Percentiles rank a stretch among this genome's conserved stretches.
phyloP scores from a whole-genome alignment of 2,888 invertebrate genomes.

The Gastrophysa polygoni region DNA sequence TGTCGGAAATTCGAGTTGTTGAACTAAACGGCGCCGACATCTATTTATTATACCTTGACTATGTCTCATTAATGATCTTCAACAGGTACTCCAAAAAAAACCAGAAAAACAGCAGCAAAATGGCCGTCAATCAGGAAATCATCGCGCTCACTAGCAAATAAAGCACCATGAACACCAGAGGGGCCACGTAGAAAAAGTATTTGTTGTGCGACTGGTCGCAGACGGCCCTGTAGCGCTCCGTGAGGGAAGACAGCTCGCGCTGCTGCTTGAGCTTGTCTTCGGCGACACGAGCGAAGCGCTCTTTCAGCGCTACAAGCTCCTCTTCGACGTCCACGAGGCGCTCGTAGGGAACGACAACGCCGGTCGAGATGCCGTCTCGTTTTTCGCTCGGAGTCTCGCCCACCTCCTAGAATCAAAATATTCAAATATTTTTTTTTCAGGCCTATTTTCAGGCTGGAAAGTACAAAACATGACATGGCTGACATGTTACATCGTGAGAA shows the following conservation, averaged over 20 bases:
- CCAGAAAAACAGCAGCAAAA: conserved; percentile 55
- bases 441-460: no score
- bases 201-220: conserved; percentile 67
- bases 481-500: no score
- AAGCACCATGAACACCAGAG: conserved; percentile 64
- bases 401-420: conserved; percentile 4
- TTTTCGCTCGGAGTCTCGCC: conserved; percentile 27
- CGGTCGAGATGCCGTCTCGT: conserved; percentile 45
- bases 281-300: conserved; percentile 70
- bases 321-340: conserved; percentile 71
- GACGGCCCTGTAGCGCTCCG: conserved; percentile 65
- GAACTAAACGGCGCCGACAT: no score
- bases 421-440: no score
- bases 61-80: conserved; percentile 51
- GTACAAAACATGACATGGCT: no score
- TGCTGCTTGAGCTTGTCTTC: conserved; percentile 68
- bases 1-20: no score
- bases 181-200: conserved; percentile 64
- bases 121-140: conserved; percentile 69
- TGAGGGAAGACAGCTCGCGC: conserved; percentile 65
- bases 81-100: conserved; percentile 54
- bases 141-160: conserved; percentile 67
- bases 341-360: conserved; percentile 51
- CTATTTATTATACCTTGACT: no score
- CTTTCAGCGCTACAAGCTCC: conserved; percentile 75